Conservation (phyloP, 2,888 invertebrate genomes). For the Tridacna gigas region DNA sequence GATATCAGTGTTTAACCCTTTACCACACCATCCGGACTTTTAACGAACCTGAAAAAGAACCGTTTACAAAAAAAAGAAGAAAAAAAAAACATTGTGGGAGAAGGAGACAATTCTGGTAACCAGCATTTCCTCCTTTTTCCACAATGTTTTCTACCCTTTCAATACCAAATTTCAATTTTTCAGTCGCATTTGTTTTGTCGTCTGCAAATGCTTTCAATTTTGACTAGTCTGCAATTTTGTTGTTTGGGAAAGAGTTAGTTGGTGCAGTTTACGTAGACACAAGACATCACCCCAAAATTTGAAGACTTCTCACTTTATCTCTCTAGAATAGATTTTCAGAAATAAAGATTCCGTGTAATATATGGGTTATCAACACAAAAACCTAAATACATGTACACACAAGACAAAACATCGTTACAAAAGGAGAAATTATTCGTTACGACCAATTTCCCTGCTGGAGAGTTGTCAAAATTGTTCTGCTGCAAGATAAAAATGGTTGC, state of each 20-base stretch:
- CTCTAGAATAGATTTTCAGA: too few relatives aligned
- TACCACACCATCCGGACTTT: not conserved
- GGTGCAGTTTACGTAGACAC: not conserved
- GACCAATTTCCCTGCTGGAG: too few relatives aligned
- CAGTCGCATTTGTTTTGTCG: not conserved
- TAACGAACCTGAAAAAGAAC: not conserved
- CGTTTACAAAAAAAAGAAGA: too few relatives aligned
- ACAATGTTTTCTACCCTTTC: slow-evolving; percentile 1
- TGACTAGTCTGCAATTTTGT: not conserved
- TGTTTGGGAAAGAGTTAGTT: not conserved
- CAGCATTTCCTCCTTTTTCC: not conserved
- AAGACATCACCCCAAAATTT: not conserved
- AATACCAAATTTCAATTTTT: not conserved
- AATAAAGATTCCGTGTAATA: too few relatives aligned
- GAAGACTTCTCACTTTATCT: too few relatives aligned
- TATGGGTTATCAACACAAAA: too few relatives aligned
- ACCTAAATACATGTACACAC: too few relatives aligned
- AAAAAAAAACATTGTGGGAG: not conserved
- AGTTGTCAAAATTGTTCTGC: too few relatives aligned
- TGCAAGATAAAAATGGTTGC: too few relatives aligned
- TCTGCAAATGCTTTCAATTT: not conserved
- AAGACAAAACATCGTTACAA: too few relatives aligned
- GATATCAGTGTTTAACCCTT: not conserved
- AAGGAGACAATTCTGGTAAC: not conserved
- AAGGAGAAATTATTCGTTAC: too few relatives aligned